Evolutionary conservation across 2,797 vertebrate genomes (phyloP), one percentile per base, ranked within the genome.

Genomic region (Lates japonicus): DNA sequence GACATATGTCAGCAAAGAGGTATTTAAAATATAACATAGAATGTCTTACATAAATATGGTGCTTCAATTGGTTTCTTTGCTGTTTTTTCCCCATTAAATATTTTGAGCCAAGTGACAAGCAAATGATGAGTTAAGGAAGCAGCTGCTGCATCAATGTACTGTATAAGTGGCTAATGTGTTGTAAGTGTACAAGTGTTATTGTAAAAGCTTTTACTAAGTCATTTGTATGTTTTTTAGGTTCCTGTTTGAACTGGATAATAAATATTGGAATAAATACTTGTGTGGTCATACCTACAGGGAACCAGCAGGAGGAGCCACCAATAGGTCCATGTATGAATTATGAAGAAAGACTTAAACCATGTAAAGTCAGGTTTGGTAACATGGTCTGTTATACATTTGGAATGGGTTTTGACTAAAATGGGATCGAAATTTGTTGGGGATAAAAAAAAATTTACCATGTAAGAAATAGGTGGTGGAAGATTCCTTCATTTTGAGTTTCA

Each of bases 151-250:
- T 91, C 77, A 4, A 42, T 84, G 72, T 84, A 70, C 81, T 91
- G 79, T 90, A 57, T 48, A 70, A 63, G 67, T 92, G 78, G 60
- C 70, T 76, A 33, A 63, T 79, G 78, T 90, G 74, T 78, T 76
- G 77, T 91, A 52, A 78, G 60, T 90, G 85, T 91, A 58, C 8
- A 83, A 25, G 67, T 87, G 78, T 88, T 79, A n/a, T 41, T 86
- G 75, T 88, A 44, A 58, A 76, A 74, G 69, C 58, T 57, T 89
- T 94, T 87, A 76, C 22, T 37, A 76, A 62, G 71, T 78, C 12
- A 55, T 93, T 93, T 91, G 83, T 93, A 89, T 92, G 86, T 85
- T 83, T 91, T 80, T 78, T 82, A 82, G 83, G 59, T 88, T 82
- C 60, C 49, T 87, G 70, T 90, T 85, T 82, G 5, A 82, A 88